Percentiles rank a stretch among this genome's conserved stretches.
Evolutionary conservation across 2,888 invertebrate species (phyloP).

Genomic region (Conchocele bisecta): DNA sequence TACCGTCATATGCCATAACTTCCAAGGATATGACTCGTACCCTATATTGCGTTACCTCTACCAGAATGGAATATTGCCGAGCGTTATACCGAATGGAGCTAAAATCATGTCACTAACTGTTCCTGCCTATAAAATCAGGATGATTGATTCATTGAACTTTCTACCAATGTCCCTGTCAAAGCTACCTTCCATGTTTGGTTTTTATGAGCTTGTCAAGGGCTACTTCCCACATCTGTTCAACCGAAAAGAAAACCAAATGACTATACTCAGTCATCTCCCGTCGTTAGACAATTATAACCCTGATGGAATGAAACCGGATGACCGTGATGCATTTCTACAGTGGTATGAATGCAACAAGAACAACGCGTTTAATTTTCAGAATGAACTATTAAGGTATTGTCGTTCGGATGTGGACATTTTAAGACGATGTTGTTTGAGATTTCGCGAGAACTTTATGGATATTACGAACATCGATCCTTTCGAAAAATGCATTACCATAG

Average conservation of each 20-base stretch:
- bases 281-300: conserved; percentile 23
- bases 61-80: conserved; percentile 1
- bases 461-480: conserved; percentile 22
- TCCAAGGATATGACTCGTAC: conserved; percentile 6
- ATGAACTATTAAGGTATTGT: conserved; percentile 47
- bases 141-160: conserved; percentile 4
- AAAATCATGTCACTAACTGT: conserved; percentile 8
- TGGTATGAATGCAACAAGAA: conserved; percentile 21
- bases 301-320: conserved; percentile 31
- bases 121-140: background rate
- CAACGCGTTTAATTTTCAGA: conserved; percentile 33
- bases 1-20: conserved; percentile 25
- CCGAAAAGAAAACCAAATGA: conserved; percentile 1
- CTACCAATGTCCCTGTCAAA: conserved; percentile 5
- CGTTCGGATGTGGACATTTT: conserved; percentile 47
- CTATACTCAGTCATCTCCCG: conserved; percentile 8
- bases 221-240: conserved; percentile 34
- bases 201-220: conserved; percentile 25
- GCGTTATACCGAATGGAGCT: conserved; percentile 6
- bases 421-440: conserved; percentile 36
- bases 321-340: background rate
- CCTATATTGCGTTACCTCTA: conserved; percentile 4
- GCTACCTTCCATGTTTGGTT: background rate
- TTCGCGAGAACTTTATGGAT: conserved; percentile 32
- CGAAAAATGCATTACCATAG: conserved; percentile 42